phyloP scores from a whole-genome alignment of 2,888 invertebrate species.

The Scaptomyza caliginosa region DNA sequence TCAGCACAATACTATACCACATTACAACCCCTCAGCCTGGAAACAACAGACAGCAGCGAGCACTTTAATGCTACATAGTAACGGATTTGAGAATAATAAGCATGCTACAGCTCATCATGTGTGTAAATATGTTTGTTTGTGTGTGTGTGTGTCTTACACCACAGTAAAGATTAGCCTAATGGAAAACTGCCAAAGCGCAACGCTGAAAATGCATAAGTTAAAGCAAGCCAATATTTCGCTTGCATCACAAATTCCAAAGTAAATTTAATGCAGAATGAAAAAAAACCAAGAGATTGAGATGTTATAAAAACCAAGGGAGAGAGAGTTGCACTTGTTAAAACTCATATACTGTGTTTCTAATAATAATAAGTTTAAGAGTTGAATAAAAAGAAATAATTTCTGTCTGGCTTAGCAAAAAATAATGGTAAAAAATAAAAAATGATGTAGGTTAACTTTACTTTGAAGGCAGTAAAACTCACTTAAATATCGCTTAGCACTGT shows the following conservation, averaged over 20 bases:
- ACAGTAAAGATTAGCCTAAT: slow-evolving; percentile 65
- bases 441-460: not conserved
- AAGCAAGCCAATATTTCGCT: not conserved
- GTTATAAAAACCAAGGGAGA: no score
- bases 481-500: not conserved
- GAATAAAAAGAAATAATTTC: not conserved
- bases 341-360: not conserved
- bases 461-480: not conserved
- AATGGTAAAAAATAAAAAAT: not conserved
- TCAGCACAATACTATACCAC: slow-evolving; percentile 21
- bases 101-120: slow-evolving; percentile 34
- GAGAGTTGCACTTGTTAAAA: not conserved
- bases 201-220: slow-evolving; percentile 9
- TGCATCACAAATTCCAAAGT: not conserved
- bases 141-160: not conserved
- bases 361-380: not conserved
- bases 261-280: no score
- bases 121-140: slow-evolving; percentile 1
- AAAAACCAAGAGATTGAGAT: no score
- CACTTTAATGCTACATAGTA: not conserved
- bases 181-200: slow-evolving; percentile 42
- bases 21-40: not conserved
- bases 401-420: not conserved
- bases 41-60: not conserved
- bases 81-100: slow-evolving; percentile 54